phyloP scores from a whole-genome alignment of 2,113 vertebrate species.

The Passerina amoena region DNA sequence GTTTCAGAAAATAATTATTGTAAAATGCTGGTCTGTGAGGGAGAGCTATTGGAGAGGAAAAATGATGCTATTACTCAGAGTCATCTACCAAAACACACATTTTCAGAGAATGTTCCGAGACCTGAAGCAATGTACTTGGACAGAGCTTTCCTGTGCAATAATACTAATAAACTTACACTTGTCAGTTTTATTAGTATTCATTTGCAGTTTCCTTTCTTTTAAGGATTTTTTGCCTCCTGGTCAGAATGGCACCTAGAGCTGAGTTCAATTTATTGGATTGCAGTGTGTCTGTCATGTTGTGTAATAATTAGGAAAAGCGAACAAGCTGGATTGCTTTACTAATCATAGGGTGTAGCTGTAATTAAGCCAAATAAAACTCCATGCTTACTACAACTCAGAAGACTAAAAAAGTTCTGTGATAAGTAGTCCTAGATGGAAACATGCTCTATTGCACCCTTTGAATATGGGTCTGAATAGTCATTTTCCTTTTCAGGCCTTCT shows the following conservation, averaged over 20 bases:
- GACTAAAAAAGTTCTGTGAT: not conserved
- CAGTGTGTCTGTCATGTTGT: not conserved
- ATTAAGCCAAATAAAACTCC: not conserved
- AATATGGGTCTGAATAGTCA: not conserved
- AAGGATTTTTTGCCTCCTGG: not conserved
- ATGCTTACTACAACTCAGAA: not conserved
- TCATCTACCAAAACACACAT: not conserved
- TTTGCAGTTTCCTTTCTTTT: not conserved
- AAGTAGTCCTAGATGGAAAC: not conserved
- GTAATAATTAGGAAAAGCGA: not conserved
- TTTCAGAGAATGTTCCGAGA: not conserved
- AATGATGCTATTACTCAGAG: not conserved
- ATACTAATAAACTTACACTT: not conserved
- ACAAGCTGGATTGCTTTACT: not conserved
- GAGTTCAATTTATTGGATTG: not conserved
- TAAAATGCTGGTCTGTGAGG: not conserved
- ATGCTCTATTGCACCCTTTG: not conserved
- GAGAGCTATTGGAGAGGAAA: not conserved
- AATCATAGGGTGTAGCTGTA: not conserved
- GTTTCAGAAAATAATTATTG: not conserved
- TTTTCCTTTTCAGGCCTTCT: not conserved
- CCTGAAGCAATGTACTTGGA: not conserved
- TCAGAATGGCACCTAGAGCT: not conserved
- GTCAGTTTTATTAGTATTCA: not conserved
- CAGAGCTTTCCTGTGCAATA: not conserved